Evolutionary conservation across 2,888 invertebrate species (phyloP).

Genomic region (Pandemis cinnamomeana): DNA sequence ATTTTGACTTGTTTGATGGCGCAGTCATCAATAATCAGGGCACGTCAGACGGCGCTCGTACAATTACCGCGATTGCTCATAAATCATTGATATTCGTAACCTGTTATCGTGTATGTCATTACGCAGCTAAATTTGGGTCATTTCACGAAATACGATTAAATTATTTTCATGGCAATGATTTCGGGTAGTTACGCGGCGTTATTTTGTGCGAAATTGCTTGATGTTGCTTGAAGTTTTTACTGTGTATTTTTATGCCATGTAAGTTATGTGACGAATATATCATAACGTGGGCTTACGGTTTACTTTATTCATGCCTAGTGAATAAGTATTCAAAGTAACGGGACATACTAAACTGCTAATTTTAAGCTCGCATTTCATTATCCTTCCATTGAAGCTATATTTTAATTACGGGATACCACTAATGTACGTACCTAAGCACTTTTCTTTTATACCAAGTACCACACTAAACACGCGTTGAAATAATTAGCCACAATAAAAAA

Average conservation of each 20-base stretch:
- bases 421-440: too few relatives aligned
- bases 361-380: too few relatives aligned
- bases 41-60: conserved; percentile 45
- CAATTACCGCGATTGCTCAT: conserved; percentile 53
- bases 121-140: conserved; percentile 49
- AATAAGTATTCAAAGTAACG: too few relatives aligned
- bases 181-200: conserved; percentile 12
- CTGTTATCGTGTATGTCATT: conserved; percentile 51
- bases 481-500: too few relatives aligned
- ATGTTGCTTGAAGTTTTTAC: neutral
- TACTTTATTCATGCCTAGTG: too few relatives aligned
- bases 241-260: neutral
- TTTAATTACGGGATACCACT: too few relatives aligned
- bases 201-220: conserved; percentile 11
- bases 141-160: conserved; percentile 41
- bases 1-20: conserved; percentile 28
- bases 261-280: neutral
- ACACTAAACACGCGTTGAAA: too few relatives aligned
- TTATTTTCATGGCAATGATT: conserved; percentile 35
- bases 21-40: conserved; percentile 53
- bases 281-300: too few relatives aligned
- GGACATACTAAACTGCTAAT: too few relatives aligned
- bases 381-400: too few relatives aligned
- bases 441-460: too few relatives aligned
- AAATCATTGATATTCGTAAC: conserved; percentile 59